Evolutionary conservation across 2,113 vertebrate species (phyloP).

Genomic region (Oenanthe oenanthe): DNA sequence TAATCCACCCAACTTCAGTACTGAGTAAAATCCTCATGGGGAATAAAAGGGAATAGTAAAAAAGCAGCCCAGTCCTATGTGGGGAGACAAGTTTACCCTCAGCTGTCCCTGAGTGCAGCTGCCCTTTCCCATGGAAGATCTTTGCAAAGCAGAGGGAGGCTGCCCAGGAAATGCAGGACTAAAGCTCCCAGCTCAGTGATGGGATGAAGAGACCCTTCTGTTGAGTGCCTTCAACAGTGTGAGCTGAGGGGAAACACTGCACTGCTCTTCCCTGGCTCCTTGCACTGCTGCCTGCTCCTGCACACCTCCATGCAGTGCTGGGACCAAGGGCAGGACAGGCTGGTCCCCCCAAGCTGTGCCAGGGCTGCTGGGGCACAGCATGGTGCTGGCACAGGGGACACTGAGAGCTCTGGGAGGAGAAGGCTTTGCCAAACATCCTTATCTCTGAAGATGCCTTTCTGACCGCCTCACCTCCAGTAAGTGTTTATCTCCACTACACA

Average conservation of each 20-base stretch:
- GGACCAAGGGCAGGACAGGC: neutral
- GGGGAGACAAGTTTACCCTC: neutral
- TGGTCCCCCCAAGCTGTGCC: neutral
- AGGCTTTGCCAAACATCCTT: neutral
- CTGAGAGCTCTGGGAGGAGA: neutral
- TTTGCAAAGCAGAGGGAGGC: neutral
- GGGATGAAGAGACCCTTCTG: neutral
- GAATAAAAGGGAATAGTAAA: neutral
- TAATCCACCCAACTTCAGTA: neutral
- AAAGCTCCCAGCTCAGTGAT: neutral
- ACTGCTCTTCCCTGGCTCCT: neutral
- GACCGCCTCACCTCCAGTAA: neutral
- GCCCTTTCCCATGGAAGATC: neutral
- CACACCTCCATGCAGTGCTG: fast-evolving
- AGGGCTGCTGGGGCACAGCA: neutral
- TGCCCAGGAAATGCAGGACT: neutral
- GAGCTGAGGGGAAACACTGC: fast-evolving
- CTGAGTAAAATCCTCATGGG: neutral
- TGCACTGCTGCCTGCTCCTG: fast-evolving
- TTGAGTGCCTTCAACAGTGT: fast-evolving
- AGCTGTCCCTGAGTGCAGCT: neutral
- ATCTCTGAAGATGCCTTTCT: neutral
- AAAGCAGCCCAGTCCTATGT: neutral
- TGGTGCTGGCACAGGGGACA: neutral
- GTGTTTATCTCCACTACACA: constrained; percentile 6